These are phyloP conservation scores for Eilema caniola DNA, from an alignment of 2,888 invertebrate genomes.

Conservation along the genomic window DNA sequence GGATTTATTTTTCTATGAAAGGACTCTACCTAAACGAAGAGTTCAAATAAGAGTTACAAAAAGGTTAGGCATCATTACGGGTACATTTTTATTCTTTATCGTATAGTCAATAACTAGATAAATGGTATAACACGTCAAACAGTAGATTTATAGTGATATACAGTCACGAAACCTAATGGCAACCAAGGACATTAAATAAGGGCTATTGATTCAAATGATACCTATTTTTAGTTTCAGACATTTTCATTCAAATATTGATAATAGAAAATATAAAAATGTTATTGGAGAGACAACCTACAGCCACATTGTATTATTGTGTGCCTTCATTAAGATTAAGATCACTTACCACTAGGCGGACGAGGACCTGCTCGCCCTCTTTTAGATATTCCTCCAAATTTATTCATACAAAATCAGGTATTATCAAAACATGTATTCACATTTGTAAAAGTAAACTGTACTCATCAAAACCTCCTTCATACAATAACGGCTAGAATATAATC, in stretches of 20 bases:
- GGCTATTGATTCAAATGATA: constrained; percentile 10
- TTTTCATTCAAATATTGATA: background rate
- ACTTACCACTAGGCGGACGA: background rate
- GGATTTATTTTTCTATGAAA: background rate
- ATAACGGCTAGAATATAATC: constrained; percentile 15
- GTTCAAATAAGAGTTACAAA: background rate
- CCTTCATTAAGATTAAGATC: background rate
- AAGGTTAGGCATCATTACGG: background rate
- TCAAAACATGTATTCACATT: constrained; percentile 1
- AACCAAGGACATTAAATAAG: constrained; percentile 34
- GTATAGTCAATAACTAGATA: constrained; percentile 6
- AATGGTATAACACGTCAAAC: constrained; percentile 38
- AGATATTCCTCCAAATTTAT: background rate
- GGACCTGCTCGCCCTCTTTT: background rate
- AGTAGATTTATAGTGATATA: constrained; percentile 42
- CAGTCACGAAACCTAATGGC: constrained; percentile 46
- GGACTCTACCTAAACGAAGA: background rate
- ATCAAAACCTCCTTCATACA: constrained; percentile 25
- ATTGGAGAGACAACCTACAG: too few relatives aligned
- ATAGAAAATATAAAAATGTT: background rate
- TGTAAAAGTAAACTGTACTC: constrained; percentile 21
- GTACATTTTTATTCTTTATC: background rate
- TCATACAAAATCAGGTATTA: background rate
- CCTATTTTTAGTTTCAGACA: background rate
- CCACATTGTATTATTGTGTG: too few relatives aligned